A percentile compares a stretch with the other conserved stretches of the same genome.
Evolutionary conservation across 2,797 vertebrate genomes (phyloP).

Genomic region (Enteromius fasciolatus): DNA sequence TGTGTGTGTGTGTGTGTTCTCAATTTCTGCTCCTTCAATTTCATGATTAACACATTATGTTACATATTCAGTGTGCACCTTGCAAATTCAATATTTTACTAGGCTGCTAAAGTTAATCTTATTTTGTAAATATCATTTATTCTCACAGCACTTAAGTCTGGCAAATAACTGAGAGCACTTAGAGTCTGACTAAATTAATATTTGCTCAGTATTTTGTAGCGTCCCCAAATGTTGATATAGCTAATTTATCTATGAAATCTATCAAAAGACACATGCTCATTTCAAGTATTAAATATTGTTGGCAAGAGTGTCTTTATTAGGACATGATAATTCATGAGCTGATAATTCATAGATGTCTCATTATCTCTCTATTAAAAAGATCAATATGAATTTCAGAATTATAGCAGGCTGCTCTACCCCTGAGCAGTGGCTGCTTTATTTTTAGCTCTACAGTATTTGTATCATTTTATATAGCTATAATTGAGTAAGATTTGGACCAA

Average conservation of each 20-base stretch:
- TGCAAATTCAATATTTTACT: constrained; percentile 3
- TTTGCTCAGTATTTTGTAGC: constrained; percentile 37
- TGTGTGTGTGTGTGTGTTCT: constrained; percentile 13
- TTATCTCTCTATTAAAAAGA: constrained; percentile 22
- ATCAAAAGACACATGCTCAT: constrained; percentile 15
- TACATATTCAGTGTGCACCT: neutral
- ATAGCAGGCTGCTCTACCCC: neutral
- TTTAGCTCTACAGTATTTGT: constrained; percentile 1
- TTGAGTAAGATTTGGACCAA: neutral
- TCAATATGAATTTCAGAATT: constrained; percentile 32
- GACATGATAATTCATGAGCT: constrained; percentile 9
- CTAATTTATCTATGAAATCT: constrained; percentile 10
- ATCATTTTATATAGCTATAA: neutral
- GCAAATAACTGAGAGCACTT: constrained; percentile 32
- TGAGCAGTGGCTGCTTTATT: neutral
- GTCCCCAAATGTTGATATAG: constrained; percentile 28
- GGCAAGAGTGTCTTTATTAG: constrained; percentile 21
- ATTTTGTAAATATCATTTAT: constrained; percentile 35
- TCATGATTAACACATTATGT: constrained; percentile 6
- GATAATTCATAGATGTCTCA: constrained; percentile 12
- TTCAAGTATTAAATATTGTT: constrained; percentile 33
- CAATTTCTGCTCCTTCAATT: constrained; percentile 16
- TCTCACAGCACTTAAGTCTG: constrained; percentile 34
- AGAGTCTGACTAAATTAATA: constrained; percentile 27
- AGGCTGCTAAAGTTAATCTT: neutral